Base-by-base conservation (phyloP, 1,140 invertebrate genomes). In the Scaptomyza graminum region DNA sequence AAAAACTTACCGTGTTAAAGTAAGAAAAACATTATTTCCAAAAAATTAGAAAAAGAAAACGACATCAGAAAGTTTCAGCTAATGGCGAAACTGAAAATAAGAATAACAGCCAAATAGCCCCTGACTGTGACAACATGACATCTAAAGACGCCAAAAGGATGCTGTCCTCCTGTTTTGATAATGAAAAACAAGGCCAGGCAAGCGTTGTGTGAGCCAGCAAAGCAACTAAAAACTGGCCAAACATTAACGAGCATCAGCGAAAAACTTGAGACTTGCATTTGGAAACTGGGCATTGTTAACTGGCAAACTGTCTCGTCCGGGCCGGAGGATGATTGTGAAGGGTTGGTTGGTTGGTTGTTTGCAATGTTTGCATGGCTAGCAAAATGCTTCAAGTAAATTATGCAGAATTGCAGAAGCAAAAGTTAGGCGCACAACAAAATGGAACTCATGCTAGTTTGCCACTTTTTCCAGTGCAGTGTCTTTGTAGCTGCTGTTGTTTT, bases 241-340 rank as follows among this genome's bases (percentile, higher is more conserved):
- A 87, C 82, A 87, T 88, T 88, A 87, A 87, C 74, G 83, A 87
- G 83, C 78, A 79, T 82, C 83, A 79, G 81, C 78, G 78, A 82
- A 85, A 85, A 87, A 78, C 78, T 85, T 85, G 74, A 78, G 77
- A 75, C 81, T 74, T 64, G 62, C 78, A 52, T 71, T 56, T 61
- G 74, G 74, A 73, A 64, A 73, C 54, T 52, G 22, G 60, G 22
- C 67, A 68, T 39, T 66, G 60, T 61, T 25, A 49, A 47, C 41
- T 72, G 62, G 41, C 46, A 67, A 50, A 43, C 49, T 12, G 31
- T 39, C 47, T n/a, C n/a, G n/a, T n/a, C n/a, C n/a, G n/a, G n/a
- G n/a, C 39, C 25, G 22, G 28, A 31, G 50, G 16, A 8, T 43
- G 12, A 7, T 37, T 57, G 7, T n/a, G 34, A 9, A 15, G 54